These are phyloP conservation scores for Silurus glanis DNA, from an alignment of 2,113 vertebrate genomes.

Conservation along the genomic window DNA sequence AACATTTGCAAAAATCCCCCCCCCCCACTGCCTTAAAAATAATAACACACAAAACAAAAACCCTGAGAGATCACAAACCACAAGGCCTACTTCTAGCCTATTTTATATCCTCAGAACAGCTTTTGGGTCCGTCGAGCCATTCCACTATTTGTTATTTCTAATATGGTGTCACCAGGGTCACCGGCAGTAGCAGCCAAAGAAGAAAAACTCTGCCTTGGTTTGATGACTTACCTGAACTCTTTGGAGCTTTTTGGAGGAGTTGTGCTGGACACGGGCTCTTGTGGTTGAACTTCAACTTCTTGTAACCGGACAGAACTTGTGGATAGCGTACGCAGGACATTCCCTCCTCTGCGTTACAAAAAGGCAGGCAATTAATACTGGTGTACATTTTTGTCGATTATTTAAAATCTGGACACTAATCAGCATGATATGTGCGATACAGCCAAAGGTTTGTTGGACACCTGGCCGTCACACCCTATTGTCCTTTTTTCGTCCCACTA, in stretches of 20 bases:
- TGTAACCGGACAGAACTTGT: slow-evolving; percentile 54
- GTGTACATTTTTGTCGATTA: background rate
- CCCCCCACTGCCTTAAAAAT: too few species aligned
- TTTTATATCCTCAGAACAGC: background rate
- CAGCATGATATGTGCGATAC: background rate
- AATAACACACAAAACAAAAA: too few species aligned
- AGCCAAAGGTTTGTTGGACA: background rate
- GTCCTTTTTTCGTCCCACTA: too few species aligned
- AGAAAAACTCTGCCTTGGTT: background rate
- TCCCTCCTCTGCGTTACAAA: slow-evolving; percentile 50
- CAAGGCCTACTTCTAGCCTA: background rate
- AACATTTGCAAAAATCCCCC: too few species aligned
- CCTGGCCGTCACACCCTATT: background rate
- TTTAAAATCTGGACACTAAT: background rate
- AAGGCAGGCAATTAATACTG: background rate
- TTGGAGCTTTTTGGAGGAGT: slow-evolving; percentile 17
- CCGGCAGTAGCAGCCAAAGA: background rate
- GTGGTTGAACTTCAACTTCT: slow-evolving; percentile 42
- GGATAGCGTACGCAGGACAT: slow-evolving; percentile 54
- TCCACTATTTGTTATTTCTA: background rate
- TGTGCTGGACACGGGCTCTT: background rate
- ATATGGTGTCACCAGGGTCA: background rate
- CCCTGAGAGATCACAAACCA: too few species aligned
- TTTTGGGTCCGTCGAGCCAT: background rate
- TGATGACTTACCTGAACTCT: slow-evolving; percentile 65